phyloP scores from a whole-genome alignment of 1,140 invertebrate genomes.

The Uloborus diversus region DNA sequence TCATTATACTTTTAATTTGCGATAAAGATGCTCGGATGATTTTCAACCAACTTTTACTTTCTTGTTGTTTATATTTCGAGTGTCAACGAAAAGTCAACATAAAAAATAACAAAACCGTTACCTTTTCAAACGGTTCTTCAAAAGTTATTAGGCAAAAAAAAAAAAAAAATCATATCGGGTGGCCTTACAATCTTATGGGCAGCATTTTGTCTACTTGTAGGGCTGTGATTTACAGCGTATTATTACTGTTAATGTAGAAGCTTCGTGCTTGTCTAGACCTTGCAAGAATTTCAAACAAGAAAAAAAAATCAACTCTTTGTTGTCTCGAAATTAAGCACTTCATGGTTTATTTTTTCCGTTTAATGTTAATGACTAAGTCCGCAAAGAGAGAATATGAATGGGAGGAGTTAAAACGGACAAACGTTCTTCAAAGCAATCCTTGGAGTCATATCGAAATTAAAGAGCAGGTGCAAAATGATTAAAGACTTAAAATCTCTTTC shows the following conservation, averaged over 20 bases:
- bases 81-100: no score
- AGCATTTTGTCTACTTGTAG: no score
- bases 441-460: constrained; percentile 3
- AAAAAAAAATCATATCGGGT: no score
- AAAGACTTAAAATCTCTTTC: constrained; percentile 10
- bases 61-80: no score
- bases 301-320: not conserved
- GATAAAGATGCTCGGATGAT: no score
- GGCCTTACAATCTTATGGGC: no score
- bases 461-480: constrained; percentile 28
- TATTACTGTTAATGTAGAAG: constrained; percentile 34
- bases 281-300: not conserved
- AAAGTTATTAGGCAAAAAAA: no score
- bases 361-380: constrained; percentile 24
- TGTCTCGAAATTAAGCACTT: constrained; percentile 21
- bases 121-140: no score
- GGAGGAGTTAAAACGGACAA: not conserved
- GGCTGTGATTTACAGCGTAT: constrained; percentile 17
- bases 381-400: not conserved
- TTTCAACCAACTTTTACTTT: no score
- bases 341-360: constrained; percentile 2
- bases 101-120: no score
- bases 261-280: constrained; percentile 23
- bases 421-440: constrained; percentile 6
- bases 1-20: no score